Evolutionary conservation across 2,113 vertebrate genomes (phyloP), one percentile per base, ranked within the genome.

Genomic region (Oxyura jamaicensis): DNA sequence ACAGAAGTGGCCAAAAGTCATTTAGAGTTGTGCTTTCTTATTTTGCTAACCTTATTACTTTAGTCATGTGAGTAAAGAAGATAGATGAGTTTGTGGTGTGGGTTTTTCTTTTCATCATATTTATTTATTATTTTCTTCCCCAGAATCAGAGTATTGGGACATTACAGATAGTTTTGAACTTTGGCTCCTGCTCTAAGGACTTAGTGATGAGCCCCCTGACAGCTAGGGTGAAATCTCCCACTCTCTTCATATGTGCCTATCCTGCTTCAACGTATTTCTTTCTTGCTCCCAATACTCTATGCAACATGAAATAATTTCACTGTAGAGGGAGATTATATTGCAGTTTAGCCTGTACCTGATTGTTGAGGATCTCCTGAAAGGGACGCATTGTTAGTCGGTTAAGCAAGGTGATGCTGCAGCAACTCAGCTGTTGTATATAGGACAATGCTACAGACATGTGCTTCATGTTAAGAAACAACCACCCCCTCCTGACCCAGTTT

Each of bases 331-430:
- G 21, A 36, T 25, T 31, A 12, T 35, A 46, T 28, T 86, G 25
- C 5, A 23, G 0, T 55, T 59, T 72, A 86, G 39, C 19, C 16
- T 52, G 33, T 86, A 48, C 26, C 53, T 78, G 52, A 9, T 60
- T 22, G 13, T 83, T 76, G 53, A 28, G 29, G 29, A 5, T 36
- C 31, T 25, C 12, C n/a, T 62, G 46, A 62, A 62, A 5, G 3
- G 26, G 19, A 3, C 1, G 3, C 33, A 26, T 18, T 52, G 26
- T 71, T 0, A 0, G 10, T 67, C 78, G 35, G 9, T 12, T 78
- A 52, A n/a, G 39, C 11, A 13, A 68, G 21, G n/a, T 55, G 14
- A 25, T 33, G 13, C 50, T 58, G 25, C 23, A 12, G 0, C 71
- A 58, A 36, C 44, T 59, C 26, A 33, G 21, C 10, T 42, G 15